Evolutionary conservation across 2,888 invertebrate species (phyloP).

Genomic region (Pristionchus exspectatus): DNA sequence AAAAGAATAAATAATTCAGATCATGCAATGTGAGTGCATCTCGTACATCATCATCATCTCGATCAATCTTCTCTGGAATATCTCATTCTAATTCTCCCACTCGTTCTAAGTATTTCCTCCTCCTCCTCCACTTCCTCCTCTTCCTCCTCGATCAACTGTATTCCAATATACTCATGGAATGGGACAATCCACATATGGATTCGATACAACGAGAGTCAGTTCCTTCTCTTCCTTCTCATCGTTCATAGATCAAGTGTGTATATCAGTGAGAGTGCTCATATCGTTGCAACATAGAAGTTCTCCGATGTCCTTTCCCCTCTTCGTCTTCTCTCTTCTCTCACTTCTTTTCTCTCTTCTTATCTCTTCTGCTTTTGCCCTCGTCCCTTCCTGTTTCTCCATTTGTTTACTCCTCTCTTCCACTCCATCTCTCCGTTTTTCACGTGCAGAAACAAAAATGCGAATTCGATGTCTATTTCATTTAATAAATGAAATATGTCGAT

Average conservation of each 20-base stretch:
- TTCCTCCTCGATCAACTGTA: neutral
- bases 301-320: slow-evolving; percentile 7
- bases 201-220: slow-evolving; percentile 50
- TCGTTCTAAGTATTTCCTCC: slow-evolving; percentile 1
- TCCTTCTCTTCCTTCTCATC: neutral
- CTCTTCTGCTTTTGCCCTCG: slow-evolving; percentile 14
- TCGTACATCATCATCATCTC: neutral
- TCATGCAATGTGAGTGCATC: neutral
- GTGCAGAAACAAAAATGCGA: neutral
- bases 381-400: slow-evolving; percentile 28
- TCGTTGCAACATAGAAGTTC: neutral
- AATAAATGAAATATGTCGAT: neutral
- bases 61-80: neutral
- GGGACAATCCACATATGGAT: slow-evolving; percentile 28
- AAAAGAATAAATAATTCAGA: neutral
- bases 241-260: neutral
- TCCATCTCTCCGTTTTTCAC: slow-evolving; percentile 7
- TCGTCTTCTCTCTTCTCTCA: slow-evolving; percentile 16
- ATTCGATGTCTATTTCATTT: neutral
- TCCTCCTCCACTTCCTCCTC: neutral
- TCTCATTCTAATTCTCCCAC: neutral
- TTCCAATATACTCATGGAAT: neutral
- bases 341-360: neutral
- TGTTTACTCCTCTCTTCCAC: slow-evolving; percentile 35
- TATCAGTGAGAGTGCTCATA: neutral